Evolutionary conservation across 2,113 vertebrate genomes (phyloP), one percentile per base, ranked within the genome.

Genomic region (Serilophus lunatus): DNA sequence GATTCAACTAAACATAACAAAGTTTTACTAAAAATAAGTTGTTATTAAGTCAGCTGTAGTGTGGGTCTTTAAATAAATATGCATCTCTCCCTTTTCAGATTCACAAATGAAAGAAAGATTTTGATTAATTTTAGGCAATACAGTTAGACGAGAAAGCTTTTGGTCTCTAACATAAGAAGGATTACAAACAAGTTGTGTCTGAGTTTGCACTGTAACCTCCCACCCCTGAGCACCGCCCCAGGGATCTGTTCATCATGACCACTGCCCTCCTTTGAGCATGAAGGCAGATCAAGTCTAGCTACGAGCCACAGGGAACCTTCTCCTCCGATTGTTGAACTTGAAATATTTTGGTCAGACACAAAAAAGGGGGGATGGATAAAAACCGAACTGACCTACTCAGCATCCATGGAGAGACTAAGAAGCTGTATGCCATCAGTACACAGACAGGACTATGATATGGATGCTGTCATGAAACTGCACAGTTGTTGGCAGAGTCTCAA

Each of bases 361-460:
- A 93, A 85, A 92, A 69, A 81, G 8, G 4, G 7, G 45, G 74
- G 69, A 70, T 7, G 23, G 31, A 81, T 86, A 49, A 72, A 90
- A 91, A 64, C 1, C 60, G 85, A 26, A 12, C 70, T 76, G 44
- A 79, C 29, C 49, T 74, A 22, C 33, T 59, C 72, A 59, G 3
- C 8, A 70, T 45, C 71, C 33, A 38, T 1, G 63, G 59, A 33
- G 31, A 95, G 20, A 29, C 23, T 47, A 51, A 83, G 59, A 63
- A 84, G 38, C 28, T 91, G 33, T 36, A 35, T 3, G 3, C 11
- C 4, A 2, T 20, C 51, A 57, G 44, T 7, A 68, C n/a, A 57
- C 20, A 50, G 36, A 69, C 50, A 74, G n/a, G 28, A 70, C 42
- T 45, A 50, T 0, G 0, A 50, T 35, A 75, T 0, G 5, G 79